Conservation (phyloP, 2,797 vertebrate genomes). For the Silurus aristotelis region DNA sequence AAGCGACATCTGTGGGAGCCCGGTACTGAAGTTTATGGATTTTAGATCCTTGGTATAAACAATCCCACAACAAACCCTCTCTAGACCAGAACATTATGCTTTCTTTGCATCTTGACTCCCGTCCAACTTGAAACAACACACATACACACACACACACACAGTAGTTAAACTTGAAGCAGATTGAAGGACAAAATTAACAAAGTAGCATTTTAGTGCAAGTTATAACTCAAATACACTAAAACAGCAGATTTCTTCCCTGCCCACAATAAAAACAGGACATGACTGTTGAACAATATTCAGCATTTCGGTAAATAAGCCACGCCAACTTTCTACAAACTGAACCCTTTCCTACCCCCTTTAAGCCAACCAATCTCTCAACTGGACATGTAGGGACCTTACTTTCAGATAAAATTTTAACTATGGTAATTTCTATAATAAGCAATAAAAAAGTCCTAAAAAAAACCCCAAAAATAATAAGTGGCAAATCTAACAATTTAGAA, state of each 20-base stretch:
- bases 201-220: not conserved
- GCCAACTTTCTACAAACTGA: no score
- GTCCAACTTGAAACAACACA: not conserved
- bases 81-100: not conserved
- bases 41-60: not conserved
- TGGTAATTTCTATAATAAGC: no score
- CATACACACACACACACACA: not conserved
- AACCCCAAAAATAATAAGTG: not conserved
- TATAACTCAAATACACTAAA: not conserved
- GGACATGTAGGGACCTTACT: no score
- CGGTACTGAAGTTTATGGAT: slow-evolving; percentile 8
- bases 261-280: not conserved
- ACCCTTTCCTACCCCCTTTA: no score
- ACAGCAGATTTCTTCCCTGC: not conserved
- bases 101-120: not conserved
- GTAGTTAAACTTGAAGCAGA: not conserved
- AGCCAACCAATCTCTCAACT: no score
- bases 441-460: no score
- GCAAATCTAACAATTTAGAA: not conserved
- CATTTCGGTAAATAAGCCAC: not conserved
- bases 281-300: not conserved
- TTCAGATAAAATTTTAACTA: no score
- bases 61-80: not conserved
- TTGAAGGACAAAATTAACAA: not conserved
- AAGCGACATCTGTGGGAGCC: slow-evolving; percentile 35